phyloP scores from a whole-genome alignment of 2,888 invertebrate species.

The Sesamia inferens region DNA sequence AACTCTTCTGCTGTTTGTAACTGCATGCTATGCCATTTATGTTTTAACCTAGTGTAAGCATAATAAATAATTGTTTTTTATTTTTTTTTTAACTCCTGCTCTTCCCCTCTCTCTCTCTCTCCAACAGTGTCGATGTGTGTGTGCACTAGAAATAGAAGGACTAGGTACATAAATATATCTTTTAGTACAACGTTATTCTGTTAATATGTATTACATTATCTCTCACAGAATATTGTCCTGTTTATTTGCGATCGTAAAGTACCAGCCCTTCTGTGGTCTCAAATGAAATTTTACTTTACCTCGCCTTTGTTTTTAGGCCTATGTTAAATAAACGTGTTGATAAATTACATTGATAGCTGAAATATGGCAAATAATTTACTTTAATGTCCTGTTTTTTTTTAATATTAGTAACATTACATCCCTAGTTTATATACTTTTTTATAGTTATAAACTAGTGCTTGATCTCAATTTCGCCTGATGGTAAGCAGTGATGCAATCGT shows the following conservation, averaged over 20 bases:
- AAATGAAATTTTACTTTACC: constrained; percentile 42
- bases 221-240: not conserved
- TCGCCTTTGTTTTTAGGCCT: constrained; percentile 25
- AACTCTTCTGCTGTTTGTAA: too few species aligned
- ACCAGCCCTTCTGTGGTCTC: constrained; percentile 26
- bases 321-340: constrained; percentile 22
- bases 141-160: not conserved
- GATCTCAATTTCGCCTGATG: too few species aligned
- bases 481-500: too few species aligned
- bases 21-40: too few species aligned
- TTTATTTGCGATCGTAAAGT: not conserved
- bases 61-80: too few species aligned
- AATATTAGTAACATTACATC: too few species aligned
- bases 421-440: too few species aligned
- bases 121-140: not conserved
- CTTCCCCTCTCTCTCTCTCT: not conserved
- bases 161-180: constrained; percentile 5
- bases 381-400: too few species aligned
- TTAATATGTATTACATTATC: constrained; percentile 47
- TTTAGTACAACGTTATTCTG: constrained; percentile 27
- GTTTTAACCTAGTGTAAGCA: too few species aligned
- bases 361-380: not conserved
- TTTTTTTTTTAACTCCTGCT: not conserved
- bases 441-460: too few species aligned
- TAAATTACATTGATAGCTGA: not conserved